Percentiles rank a stretch among this genome's conserved stretches.
phyloP scores from a whole-genome alignment of 1,140 invertebrate species.

The Charaxes varanes region DNA sequence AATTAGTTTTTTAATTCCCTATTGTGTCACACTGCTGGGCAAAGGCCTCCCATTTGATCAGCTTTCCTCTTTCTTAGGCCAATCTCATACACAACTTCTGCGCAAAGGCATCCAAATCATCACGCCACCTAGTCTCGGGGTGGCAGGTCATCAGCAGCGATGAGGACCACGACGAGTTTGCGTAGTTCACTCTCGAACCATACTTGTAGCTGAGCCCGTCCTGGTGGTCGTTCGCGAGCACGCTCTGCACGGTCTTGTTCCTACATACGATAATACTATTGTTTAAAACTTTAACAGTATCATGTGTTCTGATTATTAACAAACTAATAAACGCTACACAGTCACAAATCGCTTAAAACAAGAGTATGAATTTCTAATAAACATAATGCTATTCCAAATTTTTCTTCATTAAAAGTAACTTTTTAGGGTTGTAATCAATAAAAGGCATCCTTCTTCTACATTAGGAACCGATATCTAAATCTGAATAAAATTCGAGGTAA shows the following conservation, averaged over 20 bases:
- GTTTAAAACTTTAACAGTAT: too few species aligned
- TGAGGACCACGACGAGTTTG: conserved; percentile 87
- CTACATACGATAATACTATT: too few species aligned
- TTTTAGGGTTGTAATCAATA: too few species aligned
- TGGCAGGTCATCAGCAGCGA: conserved; percentile 88
- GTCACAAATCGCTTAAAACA: too few species aligned
- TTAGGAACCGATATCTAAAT: conserved; percentile 32
- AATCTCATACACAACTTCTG: too few species aligned
- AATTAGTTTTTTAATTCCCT: too few species aligned
- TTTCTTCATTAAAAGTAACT: conserved; percentile 3
- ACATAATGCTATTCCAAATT: conserved; percentile 6
- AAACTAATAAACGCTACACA: too few species aligned
- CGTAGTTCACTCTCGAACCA: conserved; percentile 88
- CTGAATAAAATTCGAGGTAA: conserved; percentile 28
- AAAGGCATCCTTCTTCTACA: too few species aligned
- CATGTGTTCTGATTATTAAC: conserved; percentile 4
- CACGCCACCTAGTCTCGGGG: conserved; percentile 85
- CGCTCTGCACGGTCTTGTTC: conserved; percentile 77
- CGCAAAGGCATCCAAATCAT: conserved; percentile 86
- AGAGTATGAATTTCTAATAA: conserved; percentile 12
- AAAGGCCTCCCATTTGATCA: too few species aligned
- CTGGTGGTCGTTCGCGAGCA: conserved; percentile 82
- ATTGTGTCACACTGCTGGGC: too few species aligned
- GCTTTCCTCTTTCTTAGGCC: too few species aligned
- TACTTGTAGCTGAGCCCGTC: conserved; percentile 87